These are phyloP conservation scores for Kradibia gibbosae DNA, from an alignment of 1,140 invertebrate species.

Conservation along the genomic window DNA sequence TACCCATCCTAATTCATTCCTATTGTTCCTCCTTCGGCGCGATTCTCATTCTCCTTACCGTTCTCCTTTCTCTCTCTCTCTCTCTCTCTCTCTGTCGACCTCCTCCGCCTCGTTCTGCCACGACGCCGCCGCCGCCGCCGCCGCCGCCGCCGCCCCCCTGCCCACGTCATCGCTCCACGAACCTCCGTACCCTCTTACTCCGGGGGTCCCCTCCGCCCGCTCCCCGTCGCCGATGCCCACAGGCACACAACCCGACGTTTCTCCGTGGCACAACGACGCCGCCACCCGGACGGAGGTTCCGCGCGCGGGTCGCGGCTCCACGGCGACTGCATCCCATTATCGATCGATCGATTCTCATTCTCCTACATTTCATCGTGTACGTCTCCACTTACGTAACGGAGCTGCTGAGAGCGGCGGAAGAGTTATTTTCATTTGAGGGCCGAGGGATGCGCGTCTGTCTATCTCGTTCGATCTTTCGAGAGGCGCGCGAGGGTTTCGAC, in stretches of 20 bases:
- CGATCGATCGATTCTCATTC: slow-evolving; percentile 51
- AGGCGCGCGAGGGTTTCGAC: not conserved
- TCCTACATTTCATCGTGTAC: not conserved
- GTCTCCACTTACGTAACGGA: slow-evolving; percentile 32
- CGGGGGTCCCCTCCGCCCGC: not conserved
- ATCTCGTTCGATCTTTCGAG: not conserved
- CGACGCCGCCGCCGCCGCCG: not conserved
- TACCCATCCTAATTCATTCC: slow-evolving; percentile 34
- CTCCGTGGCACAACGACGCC: too few species aligned
- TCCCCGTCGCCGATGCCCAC: not conserved
- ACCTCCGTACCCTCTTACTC: not conserved
- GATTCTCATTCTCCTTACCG: slow-evolving; percentile 8
- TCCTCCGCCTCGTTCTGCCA: not conserved
- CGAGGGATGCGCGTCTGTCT: not conserved
- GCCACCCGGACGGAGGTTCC: not conserved
- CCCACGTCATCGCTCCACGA: not conserved
- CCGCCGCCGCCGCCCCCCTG: not conserved
- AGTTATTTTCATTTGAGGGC: slow-evolving; percentile 27
- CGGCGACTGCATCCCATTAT: slow-evolving; percentile 64
- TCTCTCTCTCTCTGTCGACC: not conserved
- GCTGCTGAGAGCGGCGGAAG: not conserved
- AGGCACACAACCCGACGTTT: too few species aligned
- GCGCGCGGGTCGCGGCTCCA: not conserved
- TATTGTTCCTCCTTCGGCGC: slow-evolving; percentile 25
- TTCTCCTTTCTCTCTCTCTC: slow-evolving; percentile 6